phyloP scores from a whole-genome alignment of 2,888 invertebrate species.

The Watsonalla cultraria region DNA sequence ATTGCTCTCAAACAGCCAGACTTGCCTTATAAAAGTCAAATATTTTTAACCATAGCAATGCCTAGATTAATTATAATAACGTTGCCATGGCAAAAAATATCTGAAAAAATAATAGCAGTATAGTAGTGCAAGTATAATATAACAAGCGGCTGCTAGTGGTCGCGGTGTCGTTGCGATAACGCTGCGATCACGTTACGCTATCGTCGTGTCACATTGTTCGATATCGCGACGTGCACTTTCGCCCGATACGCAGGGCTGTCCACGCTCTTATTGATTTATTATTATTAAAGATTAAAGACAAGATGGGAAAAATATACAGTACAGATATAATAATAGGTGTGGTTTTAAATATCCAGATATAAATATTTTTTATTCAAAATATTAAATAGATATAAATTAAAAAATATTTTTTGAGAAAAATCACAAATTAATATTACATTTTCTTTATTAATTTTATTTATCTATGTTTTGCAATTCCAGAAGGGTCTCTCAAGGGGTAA shows the following conservation, averaged over 20 bases:
- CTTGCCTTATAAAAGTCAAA: too few species aligned
- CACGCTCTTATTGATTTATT: not conserved
- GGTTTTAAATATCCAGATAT: too few species aligned
- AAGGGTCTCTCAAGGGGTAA: too few species aligned
- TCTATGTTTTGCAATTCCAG: not conserved
- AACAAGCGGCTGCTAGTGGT: slow-evolving; percentile 15
- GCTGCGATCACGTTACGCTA: slow-evolving; percentile 46
- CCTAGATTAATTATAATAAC: too few species aligned
- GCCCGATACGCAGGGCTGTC: slow-evolving; percentile 51
- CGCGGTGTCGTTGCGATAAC: slow-evolving; percentile 27
- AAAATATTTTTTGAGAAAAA: too few species aligned
- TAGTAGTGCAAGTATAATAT: slow-evolving; percentile 3
- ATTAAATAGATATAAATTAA: too few species aligned
- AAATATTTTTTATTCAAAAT: too few species aligned
- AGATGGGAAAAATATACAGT: not conserved
- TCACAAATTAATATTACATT: not conserved
- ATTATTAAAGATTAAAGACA: not conserved
- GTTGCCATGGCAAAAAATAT: too few species aligned
- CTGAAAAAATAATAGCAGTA: not conserved
- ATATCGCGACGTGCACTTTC: slow-evolving; percentile 64
- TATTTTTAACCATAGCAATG: too few species aligned
- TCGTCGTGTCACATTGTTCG: slow-evolving; percentile 63
- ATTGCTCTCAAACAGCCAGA: too few species aligned
- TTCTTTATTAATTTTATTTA: not conserved
- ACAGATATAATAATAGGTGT: too few species aligned